phyloP scores from a whole-genome alignment of 2,113 vertebrate genomes.

The Pithys albifrons region DNA sequence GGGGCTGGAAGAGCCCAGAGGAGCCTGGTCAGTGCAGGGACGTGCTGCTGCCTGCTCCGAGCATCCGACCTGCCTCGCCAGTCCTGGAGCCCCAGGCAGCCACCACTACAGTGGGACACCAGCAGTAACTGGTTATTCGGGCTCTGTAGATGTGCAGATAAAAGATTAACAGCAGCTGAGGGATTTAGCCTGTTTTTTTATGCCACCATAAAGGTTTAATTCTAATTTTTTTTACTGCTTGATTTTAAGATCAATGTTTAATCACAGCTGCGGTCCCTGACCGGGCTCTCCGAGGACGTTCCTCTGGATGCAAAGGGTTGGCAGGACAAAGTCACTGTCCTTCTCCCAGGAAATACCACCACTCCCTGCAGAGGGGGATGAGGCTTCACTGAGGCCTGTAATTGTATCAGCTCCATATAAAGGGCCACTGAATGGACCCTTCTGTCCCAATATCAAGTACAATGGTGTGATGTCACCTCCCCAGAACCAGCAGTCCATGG shows the following conservation, averaged over 20 bases:
- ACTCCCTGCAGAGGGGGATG: fast-evolving
- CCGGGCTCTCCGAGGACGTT: fast-evolving
- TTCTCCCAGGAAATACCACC: background rate
- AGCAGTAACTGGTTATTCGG: fast-evolving
- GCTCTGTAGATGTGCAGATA: constrained; percentile 4
- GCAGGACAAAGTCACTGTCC: background rate
- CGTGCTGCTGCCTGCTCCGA: background rate
- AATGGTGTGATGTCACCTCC: fast-evolving
- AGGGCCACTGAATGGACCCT: background rate
- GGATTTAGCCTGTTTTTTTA: background rate
- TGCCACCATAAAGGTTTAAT: background rate
- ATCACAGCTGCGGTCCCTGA: background rate
- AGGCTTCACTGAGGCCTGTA: background rate
- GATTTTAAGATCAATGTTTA: constrained; percentile 4
- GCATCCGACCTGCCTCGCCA: fast-evolving
- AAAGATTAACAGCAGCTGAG: background rate
- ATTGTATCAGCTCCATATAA: background rate
- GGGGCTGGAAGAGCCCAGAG: background rate
- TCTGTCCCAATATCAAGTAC: background rate
- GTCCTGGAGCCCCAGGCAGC: background rate
- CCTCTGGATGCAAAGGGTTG: background rate
- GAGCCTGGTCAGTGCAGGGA: background rate
- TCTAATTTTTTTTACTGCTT: constrained; percentile 15
- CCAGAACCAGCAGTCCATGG: background rate
- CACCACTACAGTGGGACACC: background rate